Conservation (phyloP, 2,888 invertebrate genomes). For the Pterostichus madidus region DNA sequence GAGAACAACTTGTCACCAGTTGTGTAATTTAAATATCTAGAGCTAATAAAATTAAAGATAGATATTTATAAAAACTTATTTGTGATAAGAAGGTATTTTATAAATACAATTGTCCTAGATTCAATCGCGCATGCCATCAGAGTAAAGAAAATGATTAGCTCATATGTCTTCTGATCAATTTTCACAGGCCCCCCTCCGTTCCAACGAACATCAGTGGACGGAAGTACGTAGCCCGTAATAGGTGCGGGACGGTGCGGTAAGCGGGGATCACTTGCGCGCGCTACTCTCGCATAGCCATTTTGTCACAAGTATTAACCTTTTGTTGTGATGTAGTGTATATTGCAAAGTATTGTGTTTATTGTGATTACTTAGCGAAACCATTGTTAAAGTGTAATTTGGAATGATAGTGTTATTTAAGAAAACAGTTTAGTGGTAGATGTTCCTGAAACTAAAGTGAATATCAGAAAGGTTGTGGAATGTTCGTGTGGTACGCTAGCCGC, state of each 20-base stretch:
- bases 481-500: conserved; percentile 72
- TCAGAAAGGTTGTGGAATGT: conserved; percentile 70
- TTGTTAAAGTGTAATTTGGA: conserved; percentile 67
- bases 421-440: conserved; percentile 76
- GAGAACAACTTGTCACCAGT: not conserved
- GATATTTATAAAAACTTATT: not conserved
- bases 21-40: not conserved
- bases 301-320: conserved; percentile 78
- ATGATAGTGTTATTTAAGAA: conserved; percentile 75
- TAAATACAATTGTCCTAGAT: conserved; percentile 60
- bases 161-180: conserved; percentile 71
- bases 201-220: conserved; percentile 67
- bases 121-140: conserved; percentile 67
- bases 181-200: conserved; percentile 68
- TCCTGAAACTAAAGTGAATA: conserved; percentile 63
- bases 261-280: conserved; percentile 73
- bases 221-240: conserved; percentile 68
- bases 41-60: not conserved
- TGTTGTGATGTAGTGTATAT: conserved; percentile 76
- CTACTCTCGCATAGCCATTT: conserved; percentile 75
- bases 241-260: conserved; percentile 70
- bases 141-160: conserved; percentile 70
- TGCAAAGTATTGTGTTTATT: conserved; percentile 75
- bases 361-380: conserved; percentile 72
- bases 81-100: conserved; percentile 18